Evolutionary conservation across 2,113 vertebrate genomes (phyloP).

Genomic region (Stomatorhinus ivindoensis): DNA sequence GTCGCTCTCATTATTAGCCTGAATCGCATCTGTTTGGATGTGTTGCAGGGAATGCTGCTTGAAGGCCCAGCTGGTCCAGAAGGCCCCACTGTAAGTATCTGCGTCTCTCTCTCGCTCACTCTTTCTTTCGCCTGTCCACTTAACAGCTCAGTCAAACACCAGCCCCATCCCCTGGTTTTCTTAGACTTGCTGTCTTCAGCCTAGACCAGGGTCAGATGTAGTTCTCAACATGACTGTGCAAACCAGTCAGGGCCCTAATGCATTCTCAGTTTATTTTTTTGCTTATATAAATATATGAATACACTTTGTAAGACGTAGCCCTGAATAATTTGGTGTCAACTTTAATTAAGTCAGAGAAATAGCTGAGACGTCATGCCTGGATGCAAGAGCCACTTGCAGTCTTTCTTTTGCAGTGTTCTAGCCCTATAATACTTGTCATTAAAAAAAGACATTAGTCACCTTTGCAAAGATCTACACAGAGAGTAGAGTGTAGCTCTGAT

Average conservation of each 20-base stretch:
- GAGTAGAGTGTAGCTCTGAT: neutral
- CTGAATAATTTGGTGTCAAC: neutral
- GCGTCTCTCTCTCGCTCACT: neutral
- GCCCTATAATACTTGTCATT: neutral
- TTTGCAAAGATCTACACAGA: neutral
- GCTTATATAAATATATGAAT: neutral
- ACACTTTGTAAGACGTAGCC: neutral
- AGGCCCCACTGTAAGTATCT: conserved; percentile 74
- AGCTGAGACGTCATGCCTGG: neutral
- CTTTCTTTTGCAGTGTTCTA: neutral
- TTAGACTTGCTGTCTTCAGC: neutral
- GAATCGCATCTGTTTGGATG: neutral
- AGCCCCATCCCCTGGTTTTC: neutral
- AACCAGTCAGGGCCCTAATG: neutral
- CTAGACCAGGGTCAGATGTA: neutral
- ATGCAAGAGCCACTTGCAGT: neutral
- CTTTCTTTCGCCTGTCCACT: neutral
- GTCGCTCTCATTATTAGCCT: neutral
- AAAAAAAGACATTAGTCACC: neutral
- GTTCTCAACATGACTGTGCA: neutral
- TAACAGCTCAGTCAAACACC: neutral
- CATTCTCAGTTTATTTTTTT: neutral
- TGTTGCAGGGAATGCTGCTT: conserved; percentile 75
- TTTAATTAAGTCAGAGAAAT: neutral
- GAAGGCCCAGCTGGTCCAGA: conserved; percentile 74